Evolutionary conservation across 2,113 vertebrate species (phyloP).

Genomic region (Pelecanoides urinatrix): DNA sequence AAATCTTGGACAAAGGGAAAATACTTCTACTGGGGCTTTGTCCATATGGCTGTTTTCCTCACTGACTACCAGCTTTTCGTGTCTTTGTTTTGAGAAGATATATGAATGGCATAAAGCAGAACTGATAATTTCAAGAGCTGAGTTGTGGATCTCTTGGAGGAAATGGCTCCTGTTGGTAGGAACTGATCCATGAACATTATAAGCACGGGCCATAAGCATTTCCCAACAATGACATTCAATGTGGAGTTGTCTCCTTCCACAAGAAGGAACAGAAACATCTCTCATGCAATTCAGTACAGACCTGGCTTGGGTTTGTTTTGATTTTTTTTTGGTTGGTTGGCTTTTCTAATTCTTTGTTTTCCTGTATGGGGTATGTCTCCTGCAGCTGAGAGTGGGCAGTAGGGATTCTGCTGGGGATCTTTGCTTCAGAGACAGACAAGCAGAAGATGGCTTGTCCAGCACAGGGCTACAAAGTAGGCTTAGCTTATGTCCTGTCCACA

Average conservation of each 20-base stretch:
- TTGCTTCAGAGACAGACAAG: neutral
- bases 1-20: neutral
- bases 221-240: neutral
- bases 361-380: neutral
- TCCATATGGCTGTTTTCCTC: neutral
- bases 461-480: neutral
- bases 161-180: neutral
- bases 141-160: neutral
- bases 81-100: neutral
- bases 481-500: neutral
- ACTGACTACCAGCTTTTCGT: neutral
- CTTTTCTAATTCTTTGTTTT: neutral
- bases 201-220: neutral
- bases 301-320: neutral
- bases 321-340: neutral
- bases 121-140: neutral
- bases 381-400: neutral
- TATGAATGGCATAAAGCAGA: neutral
- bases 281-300: neutral
- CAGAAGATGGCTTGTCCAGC: neutral
- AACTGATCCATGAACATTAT: neutral
- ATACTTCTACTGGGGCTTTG: neutral
- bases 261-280: neutral
- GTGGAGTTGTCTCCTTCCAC: neutral
- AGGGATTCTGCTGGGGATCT: neutral